Evolutionary conservation across 2,113 vertebrate genomes (phyloP).

Genomic region (Lethenteron reissneri): DNA sequence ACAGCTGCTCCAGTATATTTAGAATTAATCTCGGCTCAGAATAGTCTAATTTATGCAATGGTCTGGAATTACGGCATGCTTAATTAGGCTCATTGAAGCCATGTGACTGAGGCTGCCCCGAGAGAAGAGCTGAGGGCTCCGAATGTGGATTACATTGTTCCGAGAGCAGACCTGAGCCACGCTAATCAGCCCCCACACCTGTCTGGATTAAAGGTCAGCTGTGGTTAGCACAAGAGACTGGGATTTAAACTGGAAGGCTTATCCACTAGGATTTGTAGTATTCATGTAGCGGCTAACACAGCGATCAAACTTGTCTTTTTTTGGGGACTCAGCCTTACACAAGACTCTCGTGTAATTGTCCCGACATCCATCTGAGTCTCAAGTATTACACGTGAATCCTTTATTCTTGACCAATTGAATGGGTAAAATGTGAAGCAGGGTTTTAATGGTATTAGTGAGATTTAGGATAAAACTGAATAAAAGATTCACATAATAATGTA

Average conservation of each 20-base stretch:
- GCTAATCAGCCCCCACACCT: conserved; percentile 4
- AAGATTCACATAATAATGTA: no score
- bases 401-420: no score
- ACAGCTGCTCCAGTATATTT: conserved; percentile 95
- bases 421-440: no score
- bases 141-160: not conserved
- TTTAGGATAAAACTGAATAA: no score
- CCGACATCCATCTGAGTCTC: no score
- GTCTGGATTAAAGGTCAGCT: conserved; percentile 5
- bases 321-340: no score
- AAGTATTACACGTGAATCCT: no score
- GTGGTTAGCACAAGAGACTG: conserved; percentile 3
- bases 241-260: not conserved
- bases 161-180: not conserved
- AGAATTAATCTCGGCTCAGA: conserved; percentile 99
- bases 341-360: no score
- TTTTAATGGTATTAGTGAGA: no score
- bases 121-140: not conserved
- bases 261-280: no score
- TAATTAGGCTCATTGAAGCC: conserved; percentile 7
- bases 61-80: not conserved
- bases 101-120: not conserved
- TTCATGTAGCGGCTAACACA: no score
- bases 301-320: no score
- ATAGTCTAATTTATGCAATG: conserved; percentile 15